Evolutionary conservation across 53 echinoderm and acorn worm genomes (phyloP), one percentile per base, ranked within the genome.

Genomic region (Paracentrotus lividus): DNA sequence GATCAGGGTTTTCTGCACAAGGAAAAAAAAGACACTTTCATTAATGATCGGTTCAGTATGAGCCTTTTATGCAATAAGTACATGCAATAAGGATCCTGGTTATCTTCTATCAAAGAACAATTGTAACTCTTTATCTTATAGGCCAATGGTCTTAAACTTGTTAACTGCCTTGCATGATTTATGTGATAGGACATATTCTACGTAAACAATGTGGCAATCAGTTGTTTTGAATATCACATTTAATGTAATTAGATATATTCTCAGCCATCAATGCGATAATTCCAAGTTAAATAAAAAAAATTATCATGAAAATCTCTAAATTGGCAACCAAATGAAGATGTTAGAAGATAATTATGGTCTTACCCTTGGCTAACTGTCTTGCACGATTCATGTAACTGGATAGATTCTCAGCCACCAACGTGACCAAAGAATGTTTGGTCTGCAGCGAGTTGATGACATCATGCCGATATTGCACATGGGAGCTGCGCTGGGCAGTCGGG

Each of bases 401-500:
- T 2, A 97, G 94, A 64, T 99, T 99, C 86, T 97, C 99, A 5
- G 99, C 99, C 21, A 99, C 99, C 47, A 99, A 72, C 7, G 99
- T 99, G 18, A 97, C 99, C n/a, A 99, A 87, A 36, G 97, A 99
- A 88, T 99, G 97, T 18, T 97, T 97, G 56, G 95, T 94, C 72
- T 99, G 99, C 14, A 99, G 95, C 95, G 96, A 96, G 93, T 97
- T 99, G 88, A 97, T 99, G 84, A 99, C 96, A 53, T 99, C 99
- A 81, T 99, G 99, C 16, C 99, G 93, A 52, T 99, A 98, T 88
- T 99, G 99, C 68, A 97, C 95, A 88, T 99, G 99, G 45, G 98
- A 97, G 88, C 96, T 96, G 58, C 97, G 97, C 84, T 96, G 96
- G 67, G 99, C 96, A 54, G 97, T 96, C 42, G 97, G 96, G 95